Conservation (phyloP, 2,888 invertebrate genomes). For the Balanococcus diminutus region DNA sequence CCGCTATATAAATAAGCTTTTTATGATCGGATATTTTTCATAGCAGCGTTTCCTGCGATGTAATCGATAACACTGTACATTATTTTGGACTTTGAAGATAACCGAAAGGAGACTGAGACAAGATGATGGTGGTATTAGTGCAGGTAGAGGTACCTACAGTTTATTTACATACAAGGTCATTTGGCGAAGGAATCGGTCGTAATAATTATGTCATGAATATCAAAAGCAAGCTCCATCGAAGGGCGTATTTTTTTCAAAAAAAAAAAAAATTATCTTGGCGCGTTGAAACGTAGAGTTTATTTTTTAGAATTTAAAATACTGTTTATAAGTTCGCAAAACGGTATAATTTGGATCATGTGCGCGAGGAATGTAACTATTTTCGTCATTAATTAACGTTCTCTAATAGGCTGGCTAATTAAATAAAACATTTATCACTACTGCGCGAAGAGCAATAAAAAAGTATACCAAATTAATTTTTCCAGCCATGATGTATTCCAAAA, state of each 20-base stretch:
- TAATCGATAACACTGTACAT: not conserved
- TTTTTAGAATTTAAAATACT: not conserved
- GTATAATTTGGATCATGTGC: too few species aligned
- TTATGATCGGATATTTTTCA: not conserved
- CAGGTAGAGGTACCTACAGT: too few species aligned
- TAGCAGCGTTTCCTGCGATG: not conserved
- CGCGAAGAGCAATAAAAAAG: not conserved
- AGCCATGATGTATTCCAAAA: not conserved
- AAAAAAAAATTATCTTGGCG: not conserved
- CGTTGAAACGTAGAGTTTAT: too few species aligned
- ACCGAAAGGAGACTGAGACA: not conserved
- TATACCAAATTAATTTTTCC: not conserved
- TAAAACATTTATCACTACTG: not conserved
- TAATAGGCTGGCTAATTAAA: not conserved
- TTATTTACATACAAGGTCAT: not conserved
- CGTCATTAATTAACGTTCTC: not conserved
- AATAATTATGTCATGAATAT: not conserved
- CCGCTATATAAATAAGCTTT: not conserved
- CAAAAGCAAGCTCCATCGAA: not conserved
- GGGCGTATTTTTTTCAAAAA: not conserved
- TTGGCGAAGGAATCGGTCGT: not conserved
- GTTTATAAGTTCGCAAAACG: not conserved
- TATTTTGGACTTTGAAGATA: not conserved
- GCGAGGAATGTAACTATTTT: not conserved
- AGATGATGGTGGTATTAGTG: not conserved